Percentiles rank a stretch among this genome's conserved stretches.
These are phyloP conservation scores for Argyresthia albistria DNA, from an alignment of 2,888 invertebrate species.

Conservation along the genomic window DNA sequence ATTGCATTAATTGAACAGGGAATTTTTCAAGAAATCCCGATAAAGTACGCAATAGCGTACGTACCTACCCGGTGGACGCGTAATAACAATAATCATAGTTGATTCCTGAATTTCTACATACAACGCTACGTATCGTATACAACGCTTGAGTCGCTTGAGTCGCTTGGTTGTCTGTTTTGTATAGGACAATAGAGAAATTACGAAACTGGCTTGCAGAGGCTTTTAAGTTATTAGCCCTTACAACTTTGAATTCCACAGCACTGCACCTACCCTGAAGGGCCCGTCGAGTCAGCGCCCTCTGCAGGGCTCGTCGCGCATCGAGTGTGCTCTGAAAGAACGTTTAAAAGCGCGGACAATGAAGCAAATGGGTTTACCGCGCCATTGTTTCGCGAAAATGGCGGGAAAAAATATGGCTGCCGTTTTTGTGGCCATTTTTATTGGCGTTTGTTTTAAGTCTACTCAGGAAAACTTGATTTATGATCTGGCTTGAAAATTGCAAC, in stretches of 20 bases:
- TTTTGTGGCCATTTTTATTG: background rate
- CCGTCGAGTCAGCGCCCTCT: background rate
- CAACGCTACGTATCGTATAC: background rate
- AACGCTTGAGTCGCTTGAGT: too few relatives aligned
- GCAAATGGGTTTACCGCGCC: slow-evolving; percentile 2
- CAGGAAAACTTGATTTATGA: too few relatives aligned
- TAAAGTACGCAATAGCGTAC: too few relatives aligned
- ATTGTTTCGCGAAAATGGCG: background rate
- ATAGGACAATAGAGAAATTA: too few relatives aligned
- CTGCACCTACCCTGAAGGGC: background rate
- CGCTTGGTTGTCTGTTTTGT: too few relatives aligned
- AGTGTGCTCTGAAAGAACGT: slow-evolving; percentile 1
- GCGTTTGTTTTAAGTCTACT: background rate
- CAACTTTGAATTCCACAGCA: background rate
- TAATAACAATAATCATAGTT: background rate
- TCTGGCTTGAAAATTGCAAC: too few relatives aligned
- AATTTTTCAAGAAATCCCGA: too few relatives aligned
- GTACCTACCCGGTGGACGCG: too few relatives aligned
- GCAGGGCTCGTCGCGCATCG: background rate
- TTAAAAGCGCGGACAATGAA: slow-evolving; percentile 2
- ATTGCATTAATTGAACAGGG: too few relatives aligned
- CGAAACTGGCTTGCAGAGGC: background rate
- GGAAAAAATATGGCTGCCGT: background rate
- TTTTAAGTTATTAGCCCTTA: too few relatives aligned
- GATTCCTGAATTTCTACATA: background rate